A percentile compares a stretch with the other conserved stretches of the same genome.
Conservation (phyloP, 2,888 invertebrate species). For the Rhyacophila evoluta region DNA sequence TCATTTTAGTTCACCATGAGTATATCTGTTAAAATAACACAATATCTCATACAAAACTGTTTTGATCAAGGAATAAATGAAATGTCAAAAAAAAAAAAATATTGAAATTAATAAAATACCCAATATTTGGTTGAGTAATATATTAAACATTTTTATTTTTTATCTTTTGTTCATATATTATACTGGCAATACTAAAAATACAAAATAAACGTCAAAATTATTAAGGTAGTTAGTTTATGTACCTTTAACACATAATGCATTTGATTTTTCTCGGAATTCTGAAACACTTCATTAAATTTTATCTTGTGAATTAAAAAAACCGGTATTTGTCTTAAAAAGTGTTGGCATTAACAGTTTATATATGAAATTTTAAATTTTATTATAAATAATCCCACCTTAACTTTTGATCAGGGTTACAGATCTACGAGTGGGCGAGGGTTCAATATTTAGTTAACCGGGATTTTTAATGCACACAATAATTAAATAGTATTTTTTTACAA, state of each 20-base stretch:
- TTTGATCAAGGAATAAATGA: too few relatives aligned
- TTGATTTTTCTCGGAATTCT: background rate
- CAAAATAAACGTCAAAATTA: background rate
- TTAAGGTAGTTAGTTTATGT: background rate
- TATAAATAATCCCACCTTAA: background rate
- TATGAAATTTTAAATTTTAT: background rate
- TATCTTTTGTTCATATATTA: too few relatives aligned
- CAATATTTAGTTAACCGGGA: background rate
- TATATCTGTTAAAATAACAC: too few relatives aligned
- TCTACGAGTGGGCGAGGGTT: background rate
- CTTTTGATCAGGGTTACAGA: background rate
- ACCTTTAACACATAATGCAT: background rate
- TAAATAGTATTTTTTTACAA: too few relatives aligned
- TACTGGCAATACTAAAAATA: too few relatives aligned
- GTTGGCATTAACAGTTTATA: background rate
- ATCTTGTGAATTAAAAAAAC: background rate
- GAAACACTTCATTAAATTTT: slow-evolving; percentile 1
- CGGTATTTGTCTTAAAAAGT: background rate
- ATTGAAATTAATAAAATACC: too few relatives aligned
- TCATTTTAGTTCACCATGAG: too few relatives aligned
- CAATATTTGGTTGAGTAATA: too few relatives aligned
- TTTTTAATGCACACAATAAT: too few relatives aligned
- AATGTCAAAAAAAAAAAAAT: too few relatives aligned
- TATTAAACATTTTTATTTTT: too few relatives aligned
- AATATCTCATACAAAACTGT: too few relatives aligned